phyloP scores from a whole-genome alignment of 1,140 invertebrate genomes.

The Drosophila truncata region DNA sequence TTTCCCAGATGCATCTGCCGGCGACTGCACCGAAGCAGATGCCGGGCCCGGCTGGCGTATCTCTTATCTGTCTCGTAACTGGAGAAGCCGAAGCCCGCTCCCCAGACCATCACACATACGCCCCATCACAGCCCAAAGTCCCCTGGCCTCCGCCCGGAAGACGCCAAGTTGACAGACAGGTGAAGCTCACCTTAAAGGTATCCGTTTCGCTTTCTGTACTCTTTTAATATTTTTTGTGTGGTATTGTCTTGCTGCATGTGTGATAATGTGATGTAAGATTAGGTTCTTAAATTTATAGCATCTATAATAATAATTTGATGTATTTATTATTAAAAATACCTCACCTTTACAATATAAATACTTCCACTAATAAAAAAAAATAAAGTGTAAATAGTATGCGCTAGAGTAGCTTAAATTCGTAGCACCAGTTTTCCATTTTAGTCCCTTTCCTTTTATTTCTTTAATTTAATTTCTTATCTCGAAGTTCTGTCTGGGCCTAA shows the following conservation, averaged over 20 bases:
- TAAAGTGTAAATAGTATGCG: too few species aligned
- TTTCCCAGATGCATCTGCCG: slow-evolving; percentile 66
- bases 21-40: slow-evolving; percentile 43
- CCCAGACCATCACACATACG: slow-evolving; percentile 41
- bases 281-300: background rate
- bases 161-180: slow-evolving; percentile 74
- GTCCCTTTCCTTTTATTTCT: slow-evolving; percentile 4
- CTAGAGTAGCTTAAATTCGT: slow-evolving; percentile 5
- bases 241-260: background rate
- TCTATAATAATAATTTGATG: background rate
- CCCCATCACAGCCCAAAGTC: slow-evolving; percentile 45
- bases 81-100: slow-evolving; percentile 34
- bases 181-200: slow-evolving; percentile 62
- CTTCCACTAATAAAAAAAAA: too few species aligned
- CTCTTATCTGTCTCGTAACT: slow-evolving; percentile 44
- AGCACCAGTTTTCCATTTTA: background rate
- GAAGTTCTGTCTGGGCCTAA: slow-evolving; percentile 29
- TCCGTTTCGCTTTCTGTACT: slow-evolving; percentile 12
- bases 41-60: slow-evolving; percentile 30
- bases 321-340: background rate
- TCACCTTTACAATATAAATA: too few species aligned
- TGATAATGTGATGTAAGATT: background rate
- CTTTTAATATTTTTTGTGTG: background rate
- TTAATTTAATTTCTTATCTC: slow-evolving; percentile 75
- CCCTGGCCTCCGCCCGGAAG: slow-evolving; percentile 26